A percentile compares a stretch with the other conserved stretches of the same genome.
phyloP scores from a whole-genome alignment of 2,888 invertebrate genomes.

The Stenodera caucasica region DNA sequence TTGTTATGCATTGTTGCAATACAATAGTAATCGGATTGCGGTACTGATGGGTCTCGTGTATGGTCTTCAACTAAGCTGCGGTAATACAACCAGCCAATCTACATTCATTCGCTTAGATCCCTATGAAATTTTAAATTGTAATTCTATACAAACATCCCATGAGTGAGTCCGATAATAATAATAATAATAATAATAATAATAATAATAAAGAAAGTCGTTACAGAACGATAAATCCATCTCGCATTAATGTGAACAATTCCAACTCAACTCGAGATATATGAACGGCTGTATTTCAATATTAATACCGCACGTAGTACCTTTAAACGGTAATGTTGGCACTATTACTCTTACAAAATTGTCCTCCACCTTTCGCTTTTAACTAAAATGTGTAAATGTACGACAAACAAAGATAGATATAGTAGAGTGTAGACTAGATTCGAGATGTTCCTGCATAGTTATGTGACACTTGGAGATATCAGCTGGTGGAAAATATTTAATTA shows the following conservation, averaged over 20 bases:
- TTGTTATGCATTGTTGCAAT: constrained; percentile 42
- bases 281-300: constrained; percentile 41
- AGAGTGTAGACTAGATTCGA: constrained; percentile 25
- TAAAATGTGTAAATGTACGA: constrained; percentile 15
- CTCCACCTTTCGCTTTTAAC: background rate
- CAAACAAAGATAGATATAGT: too few species aligned
- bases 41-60: constrained; percentile 29
- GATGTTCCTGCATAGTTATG: constrained; percentile 54
- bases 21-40: constrained; percentile 48
- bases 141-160: background rate
- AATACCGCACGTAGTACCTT: constrained; percentile 32
- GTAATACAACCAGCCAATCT: background rate
- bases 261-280: constrained; percentile 40
- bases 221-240: background rate
- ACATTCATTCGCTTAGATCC: background rate
- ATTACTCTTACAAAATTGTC: background rate
- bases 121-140: background rate
- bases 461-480: constrained; percentile 57
- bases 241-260: constrained; percentile 18
- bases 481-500: constrained; percentile 57
- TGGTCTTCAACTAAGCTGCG: constrained; percentile 14
- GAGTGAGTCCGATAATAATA: background rate
- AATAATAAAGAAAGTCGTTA: background rate
- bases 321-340: constrained; percentile 13
- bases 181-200: too few species aligned